These are phyloP conservation scores for Heliconius himera DNA, from an alignment of 1,140 invertebrate genomes.

Conservation along the genomic window DNA sequence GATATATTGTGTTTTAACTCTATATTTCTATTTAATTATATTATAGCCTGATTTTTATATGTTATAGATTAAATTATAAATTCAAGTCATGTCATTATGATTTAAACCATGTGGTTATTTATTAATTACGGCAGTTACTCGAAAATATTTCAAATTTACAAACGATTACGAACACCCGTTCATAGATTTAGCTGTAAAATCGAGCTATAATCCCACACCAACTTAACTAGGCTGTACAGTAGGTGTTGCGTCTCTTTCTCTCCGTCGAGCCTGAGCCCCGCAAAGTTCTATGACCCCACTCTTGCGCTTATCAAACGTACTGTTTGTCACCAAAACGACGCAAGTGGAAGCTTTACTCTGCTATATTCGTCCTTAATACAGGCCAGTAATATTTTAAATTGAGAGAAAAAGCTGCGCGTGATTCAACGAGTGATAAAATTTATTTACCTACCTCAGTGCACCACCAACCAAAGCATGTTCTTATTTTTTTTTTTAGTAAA, in stretches of 20 bases:
- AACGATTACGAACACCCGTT: neutral
- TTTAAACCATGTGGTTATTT: neutral
- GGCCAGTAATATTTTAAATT: constrained; percentile 22
- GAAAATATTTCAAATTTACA: neutral
- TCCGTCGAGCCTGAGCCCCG: constrained; percentile 54
- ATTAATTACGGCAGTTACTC: neutral
- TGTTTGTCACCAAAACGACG: constrained; percentile 41
- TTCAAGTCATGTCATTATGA: neutral
- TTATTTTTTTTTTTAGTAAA: neutral
- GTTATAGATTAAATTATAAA: too few relatives aligned
- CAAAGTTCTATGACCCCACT: constrained; percentile 76
- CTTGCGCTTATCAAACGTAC: constrained; percentile 66
- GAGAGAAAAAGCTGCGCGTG: constrained; percentile 36
- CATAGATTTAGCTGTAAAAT: constrained; percentile 33
- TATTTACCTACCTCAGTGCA: constrained; percentile 4
- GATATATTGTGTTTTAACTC: neutral
- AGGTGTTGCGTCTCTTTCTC: constrained; percentile 53
- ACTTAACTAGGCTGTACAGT: constrained; percentile 49
- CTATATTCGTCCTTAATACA: constrained; percentile 31
- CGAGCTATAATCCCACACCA: constrained; percentile 43
- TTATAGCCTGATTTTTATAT: neutral
- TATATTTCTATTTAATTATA: neutral
- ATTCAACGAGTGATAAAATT: constrained; percentile 57
- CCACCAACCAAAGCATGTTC: neutral
- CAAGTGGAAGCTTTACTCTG: constrained; percentile 36